Conservation (phyloP, 2,797 vertebrate species). For the Buceros bicornis region DNA sequence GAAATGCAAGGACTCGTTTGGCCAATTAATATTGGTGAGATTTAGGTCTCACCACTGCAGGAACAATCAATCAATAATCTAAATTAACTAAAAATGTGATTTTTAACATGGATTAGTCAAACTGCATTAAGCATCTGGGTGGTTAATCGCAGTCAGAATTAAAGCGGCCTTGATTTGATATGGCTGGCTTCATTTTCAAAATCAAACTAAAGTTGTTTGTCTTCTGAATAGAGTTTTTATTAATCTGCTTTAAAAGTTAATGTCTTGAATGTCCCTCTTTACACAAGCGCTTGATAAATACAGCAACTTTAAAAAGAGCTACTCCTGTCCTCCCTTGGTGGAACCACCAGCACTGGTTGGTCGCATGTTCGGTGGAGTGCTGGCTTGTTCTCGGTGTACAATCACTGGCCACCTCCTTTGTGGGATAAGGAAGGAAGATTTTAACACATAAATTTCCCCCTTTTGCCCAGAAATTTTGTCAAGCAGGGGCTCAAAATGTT, state of each 20-base stretch:
- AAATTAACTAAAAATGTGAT: background rate
- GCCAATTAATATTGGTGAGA: background rate
- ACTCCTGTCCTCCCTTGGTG: background rate
- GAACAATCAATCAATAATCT: background rate
- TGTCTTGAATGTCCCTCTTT: background rate
- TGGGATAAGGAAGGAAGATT: background rate
- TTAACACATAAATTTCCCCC: background rate
- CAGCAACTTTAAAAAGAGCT: background rate
- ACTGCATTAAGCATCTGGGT: background rate
- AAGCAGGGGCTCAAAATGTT: background rate
- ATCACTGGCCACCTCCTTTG: background rate
- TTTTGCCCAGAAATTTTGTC: background rate
- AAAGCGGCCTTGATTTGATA: conserved; percentile 7
- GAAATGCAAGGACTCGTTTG: background rate
- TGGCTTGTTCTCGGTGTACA: background rate
- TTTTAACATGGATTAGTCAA: conserved; percentile 1
- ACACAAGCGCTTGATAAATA: background rate
- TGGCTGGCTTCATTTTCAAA: background rate
- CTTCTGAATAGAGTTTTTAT: background rate
- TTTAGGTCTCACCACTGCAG: background rate
- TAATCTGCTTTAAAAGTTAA: background rate
- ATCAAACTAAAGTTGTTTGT: background rate
- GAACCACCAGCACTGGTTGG: background rate
- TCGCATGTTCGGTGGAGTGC: background rate
- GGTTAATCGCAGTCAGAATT: background rate